Evolutionary conservation across 2,888 invertebrate species (phyloP), one percentile per base, ranked within the genome.

Genomic region (Ophion obscuratus): DNA sequence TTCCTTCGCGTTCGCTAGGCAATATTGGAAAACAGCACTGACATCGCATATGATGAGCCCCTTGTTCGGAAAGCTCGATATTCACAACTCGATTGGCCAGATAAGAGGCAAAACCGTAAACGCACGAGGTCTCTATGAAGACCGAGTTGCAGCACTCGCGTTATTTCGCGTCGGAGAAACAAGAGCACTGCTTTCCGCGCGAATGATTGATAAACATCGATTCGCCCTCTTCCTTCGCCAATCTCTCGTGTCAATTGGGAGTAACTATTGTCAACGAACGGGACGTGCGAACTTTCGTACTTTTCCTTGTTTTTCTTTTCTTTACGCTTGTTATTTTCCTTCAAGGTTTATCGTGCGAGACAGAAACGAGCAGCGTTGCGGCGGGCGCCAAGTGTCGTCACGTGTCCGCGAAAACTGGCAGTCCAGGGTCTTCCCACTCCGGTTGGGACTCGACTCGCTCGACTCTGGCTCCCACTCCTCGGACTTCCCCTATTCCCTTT

Each of bases 321-420:
- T 40, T 17, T 66, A 10, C 11, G 44, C 17, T 20, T 59, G 20
- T 27, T n/a, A n/a, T 53, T 73, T 67, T 20, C 61, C n/a, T 24
- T 53, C 17, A 11, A 14, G 20, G n/a, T 31, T 24, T 71, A 70
- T 79, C 47, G n/a, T 57, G 40, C 57, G 31, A 36, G 74, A 68
- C 76, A n/a, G 36, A 53, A 82, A 81, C 78, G 81, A 87, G 82
- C 84, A 77, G 77, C 86, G 74, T 74, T 74, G 67, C 74, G 78
- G 68, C 79, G 82, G 83, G 83, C 81, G 81, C 79, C 87, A 81
- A 87, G 84, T 89, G 89, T 88, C 88, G 88, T 91, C 91, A 90
- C 91, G 90, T 90, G 91, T 88, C 88, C 89, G 89, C 89, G 89
- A 84, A 89, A 90, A 91, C 90, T 91, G 87, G 90, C 84, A 88